Evolutionary conservation across 2,888 invertebrate species (phyloP).

Genomic region (Cataglyphis albicans): DNA sequence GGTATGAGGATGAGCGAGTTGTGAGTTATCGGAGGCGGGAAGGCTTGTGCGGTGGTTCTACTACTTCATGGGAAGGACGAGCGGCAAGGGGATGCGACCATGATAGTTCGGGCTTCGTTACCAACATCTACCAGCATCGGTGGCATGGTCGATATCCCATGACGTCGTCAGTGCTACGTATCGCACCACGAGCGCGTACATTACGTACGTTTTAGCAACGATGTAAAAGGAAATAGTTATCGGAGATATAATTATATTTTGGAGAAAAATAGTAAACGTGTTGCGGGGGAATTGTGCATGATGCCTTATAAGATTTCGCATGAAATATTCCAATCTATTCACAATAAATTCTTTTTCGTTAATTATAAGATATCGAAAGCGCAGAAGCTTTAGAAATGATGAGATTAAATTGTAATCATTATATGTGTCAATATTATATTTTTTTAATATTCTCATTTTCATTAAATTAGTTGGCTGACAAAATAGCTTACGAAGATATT

Average conservation of each 20-base stretch:
- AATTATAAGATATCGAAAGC: background rate
- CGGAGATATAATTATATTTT: constrained; percentile 40
- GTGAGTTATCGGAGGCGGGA: constrained; percentile 69
- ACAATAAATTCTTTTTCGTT: background rate
- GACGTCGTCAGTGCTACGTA: constrained; percentile 64
- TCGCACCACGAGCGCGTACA: constrained; percentile 45
- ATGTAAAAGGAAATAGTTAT: constrained; percentile 40
- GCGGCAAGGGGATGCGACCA: constrained; percentile 15
- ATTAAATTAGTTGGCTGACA: background rate
- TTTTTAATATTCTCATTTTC: background rate
- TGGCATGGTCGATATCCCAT: constrained; percentile 69
- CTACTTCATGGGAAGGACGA: constrained; percentile 20
- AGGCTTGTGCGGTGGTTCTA: constrained; percentile 63
- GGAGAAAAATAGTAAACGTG: background rate
- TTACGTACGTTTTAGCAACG: constrained; percentile 44
- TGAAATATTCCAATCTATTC: background rate
- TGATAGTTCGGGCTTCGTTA: constrained; percentile 62
- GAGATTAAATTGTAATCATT: background rate
- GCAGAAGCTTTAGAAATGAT: background rate
- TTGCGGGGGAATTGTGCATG: background rate
- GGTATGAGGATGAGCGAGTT: constrained; percentile 64
- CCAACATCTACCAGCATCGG: constrained; percentile 34
- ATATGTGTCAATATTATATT: background rate
- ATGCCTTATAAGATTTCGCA: background rate
- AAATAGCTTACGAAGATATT: background rate